phyloP scores from a whole-genome alignment of 2,797 vertebrate genomes.

The Gobio occitaniae region DNA sequence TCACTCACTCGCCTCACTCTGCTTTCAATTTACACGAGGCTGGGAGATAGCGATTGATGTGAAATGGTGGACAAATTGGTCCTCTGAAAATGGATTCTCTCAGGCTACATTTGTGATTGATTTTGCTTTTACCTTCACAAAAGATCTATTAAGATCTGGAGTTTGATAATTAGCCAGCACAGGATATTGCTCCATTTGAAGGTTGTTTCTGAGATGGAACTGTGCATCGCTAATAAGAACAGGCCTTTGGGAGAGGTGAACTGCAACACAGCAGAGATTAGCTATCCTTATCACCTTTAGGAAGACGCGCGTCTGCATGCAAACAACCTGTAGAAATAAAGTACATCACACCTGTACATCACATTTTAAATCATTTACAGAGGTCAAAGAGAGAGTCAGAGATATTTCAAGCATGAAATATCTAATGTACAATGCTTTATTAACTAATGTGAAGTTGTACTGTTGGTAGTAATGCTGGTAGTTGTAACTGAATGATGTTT shows the following conservation, averaged over 20 bases:
- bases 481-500: not conserved
- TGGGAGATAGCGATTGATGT: slow-evolving; percentile 47
- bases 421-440: not conserved
- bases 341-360: not conserved
- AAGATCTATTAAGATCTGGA: slow-evolving; percentile 58
- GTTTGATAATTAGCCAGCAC: slow-evolving; percentile 52
- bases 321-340: slow-evolving; percentile 10
- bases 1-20: slow-evolving; percentile 36
- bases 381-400: not conserved
- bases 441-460: not conserved
- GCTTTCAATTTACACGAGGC: slow-evolving; percentile 38
- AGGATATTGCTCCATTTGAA: slow-evolving; percentile 50
- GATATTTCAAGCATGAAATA: not conserved
- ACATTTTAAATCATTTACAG: not conserved
- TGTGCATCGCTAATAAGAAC: slow-evolving; percentile 46
- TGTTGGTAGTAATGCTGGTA: not conserved
- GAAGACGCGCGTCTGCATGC: not conserved
- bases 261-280: slow-evolving; percentile 31
- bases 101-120: slow-evolving; percentile 53
- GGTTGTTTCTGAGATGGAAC: slow-evolving; percentile 24
- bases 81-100: slow-evolving; percentile 42
- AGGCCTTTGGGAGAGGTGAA: slow-evolving; percentile 26
- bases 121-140: slow-evolving; percentile 46
- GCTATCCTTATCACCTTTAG: slow-evolving; percentile 21
- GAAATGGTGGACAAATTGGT: slow-evolving; percentile 47